Evolutionary conservation across 1,140 invertebrate genomes (phyloP), one percentile per base, ranked within the genome.

Genomic region (Dendrolimus punctatus): DNA sequence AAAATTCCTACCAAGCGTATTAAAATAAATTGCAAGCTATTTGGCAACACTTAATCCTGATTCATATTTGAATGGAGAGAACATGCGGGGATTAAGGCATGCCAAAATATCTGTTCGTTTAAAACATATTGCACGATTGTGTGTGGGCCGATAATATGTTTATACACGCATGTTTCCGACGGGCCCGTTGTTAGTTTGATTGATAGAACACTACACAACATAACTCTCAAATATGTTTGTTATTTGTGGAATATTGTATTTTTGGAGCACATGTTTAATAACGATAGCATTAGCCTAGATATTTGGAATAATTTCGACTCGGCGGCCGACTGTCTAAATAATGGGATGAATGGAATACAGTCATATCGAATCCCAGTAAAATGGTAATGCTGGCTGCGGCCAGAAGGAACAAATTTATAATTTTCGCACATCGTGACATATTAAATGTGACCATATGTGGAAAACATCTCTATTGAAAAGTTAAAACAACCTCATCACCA

Each of bases 21-120:
- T 86, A 84, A 86, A 86, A 86, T 84, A 86, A 84, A 86, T 84
- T 86, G 83, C 83, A 64, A 80, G 68, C 83, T 74, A 84, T 86
- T 86, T 86, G 82, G 82, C 82, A 81, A 80, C 82, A 85, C 80
- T 85, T 84, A 82, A 84, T 80, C 76, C 79, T 84, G 82, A 85
- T 84, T 85, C 80, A 85, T 84, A 80, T 80, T 68, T 70, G 71
- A 71, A 73, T 71, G 75, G 72, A 73, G 66, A 69, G 71, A 72
- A 66, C 78, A 68, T 70, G 68, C 69, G 69, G 75, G 70, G 73
- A 78, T 82, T 76, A 75, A 73, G 66, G 67, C 67, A 70, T 76
- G 77, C 78, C 79, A 81, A 81, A 78, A 67, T 76, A 75, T 76
- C 68, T 73, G 73, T 74, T 66, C 64, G 58, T 53, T 68, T 78